These are phyloP conservation scores for Chloebia gouldiae DNA, from an alignment of 2,113 vertebrate genomes.

Conservation along the genomic window DNA sequence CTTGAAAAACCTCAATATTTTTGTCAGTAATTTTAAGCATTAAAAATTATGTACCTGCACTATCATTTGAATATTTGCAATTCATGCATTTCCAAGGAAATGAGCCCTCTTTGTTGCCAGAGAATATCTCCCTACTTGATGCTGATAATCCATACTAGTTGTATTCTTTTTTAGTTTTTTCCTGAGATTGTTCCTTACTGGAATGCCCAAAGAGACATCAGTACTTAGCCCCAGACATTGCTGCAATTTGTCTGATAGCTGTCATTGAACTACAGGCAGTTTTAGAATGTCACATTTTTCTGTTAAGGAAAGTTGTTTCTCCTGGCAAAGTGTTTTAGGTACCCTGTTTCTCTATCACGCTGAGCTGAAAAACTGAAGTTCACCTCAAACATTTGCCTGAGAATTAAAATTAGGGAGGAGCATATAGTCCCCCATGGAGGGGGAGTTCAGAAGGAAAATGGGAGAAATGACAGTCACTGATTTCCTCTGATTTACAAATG, in stretches of 20 bases:
- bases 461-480: background rate
- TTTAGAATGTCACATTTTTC: background rate
- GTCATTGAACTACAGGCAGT: background rate
- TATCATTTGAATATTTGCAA: constrained; percentile 10
- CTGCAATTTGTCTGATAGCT: background rate
- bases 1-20: constrained; percentile 22
- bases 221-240: background rate
- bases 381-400: background rate
- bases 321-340: background rate
- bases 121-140: background rate
- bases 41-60: background rate
- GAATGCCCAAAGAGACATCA: background rate
- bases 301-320: background rate
- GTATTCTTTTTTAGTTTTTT: constrained; percentile 25
- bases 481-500: background rate
- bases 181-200: constrained; percentile 7
- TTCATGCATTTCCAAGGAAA: background rate
- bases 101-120: background rate
- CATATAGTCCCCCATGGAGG: background rate
- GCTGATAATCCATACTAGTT: constrained; percentile 28
- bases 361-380: background rate
- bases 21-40: constrained; percentile 8
- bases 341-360: accelerated
- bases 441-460: background rate
- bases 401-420: background rate